phyloP scores from a whole-genome alignment of 1,140 invertebrate genomes.

The Apis mellifera region Amel_HAv3.1 CM009935.2:224001-224500 shows the following conservation, averaged over 20 bases:
- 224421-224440: not conserved
- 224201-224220: not conserved
- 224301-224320: not conserved
- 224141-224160: too few relatives aligned
- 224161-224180: too few relatives aligned
- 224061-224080: too few relatives aligned
- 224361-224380: not conserved
- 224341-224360: not conserved
- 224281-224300: not conserved
- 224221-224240: not conserved
- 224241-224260: too few relatives aligned
- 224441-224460: slow-evolving; percentile 33
- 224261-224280: not conserved
- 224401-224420: not conserved
- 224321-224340: not conserved
- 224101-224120: too few relatives aligned
- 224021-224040: too few relatives aligned
- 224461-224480: not conserved
- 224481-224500: too few relatives aligned
- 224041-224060: too few relatives aligned
- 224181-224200: not conserved
- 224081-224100: too few relatives aligned
- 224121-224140: too few relatives aligned
- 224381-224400: not conserved
- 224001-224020: too few relatives aligned